Evolutionary conservation across 1,140 invertebrate species (phyloP).

Genomic region (Sycophaga agraensis): DNA sequence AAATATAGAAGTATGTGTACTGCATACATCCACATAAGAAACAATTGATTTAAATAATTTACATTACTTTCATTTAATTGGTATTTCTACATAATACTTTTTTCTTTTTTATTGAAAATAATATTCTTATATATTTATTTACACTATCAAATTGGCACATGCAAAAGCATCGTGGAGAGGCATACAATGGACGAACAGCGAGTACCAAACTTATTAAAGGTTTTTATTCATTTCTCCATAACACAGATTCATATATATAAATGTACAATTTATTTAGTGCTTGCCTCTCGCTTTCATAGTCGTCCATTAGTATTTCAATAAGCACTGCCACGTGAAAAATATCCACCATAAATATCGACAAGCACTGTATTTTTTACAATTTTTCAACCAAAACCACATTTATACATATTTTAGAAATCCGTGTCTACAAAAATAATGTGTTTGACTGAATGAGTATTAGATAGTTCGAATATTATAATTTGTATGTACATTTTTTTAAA

Average conservation of each 20-base stretch:
- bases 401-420: not conserved
- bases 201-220: constrained; percentile 27
- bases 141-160: not conserved
- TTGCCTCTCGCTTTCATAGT: constrained; percentile 25
- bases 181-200: constrained; percentile 33
- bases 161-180: constrained; percentile 19
- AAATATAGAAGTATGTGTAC: too few relatives aligned
- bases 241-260: constrained; percentile 12
- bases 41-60: too few relatives aligned
- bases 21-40: too few relatives aligned
- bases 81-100: too few relatives aligned
- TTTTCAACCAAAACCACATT: not conserved
- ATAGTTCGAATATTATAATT: too few relatives aligned
- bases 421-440: not conserved
- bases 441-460: too few relatives aligned
- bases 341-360: constrained; percentile 8
- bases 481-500: not conserved
- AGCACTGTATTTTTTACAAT: not conserved
- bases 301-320: constrained; percentile 25
- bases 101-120: too few relatives aligned
- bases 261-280: constrained; percentile 16
- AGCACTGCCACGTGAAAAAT: not conserved
- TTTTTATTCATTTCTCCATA: constrained; percentile 21
- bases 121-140: too few relatives aligned
- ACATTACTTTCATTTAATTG: too few relatives aligned